Evolutionary conservation across 92 coral and sea anemone genomes (phyloP).

Genomic region (Epizoanthus rinbou): DNA sequence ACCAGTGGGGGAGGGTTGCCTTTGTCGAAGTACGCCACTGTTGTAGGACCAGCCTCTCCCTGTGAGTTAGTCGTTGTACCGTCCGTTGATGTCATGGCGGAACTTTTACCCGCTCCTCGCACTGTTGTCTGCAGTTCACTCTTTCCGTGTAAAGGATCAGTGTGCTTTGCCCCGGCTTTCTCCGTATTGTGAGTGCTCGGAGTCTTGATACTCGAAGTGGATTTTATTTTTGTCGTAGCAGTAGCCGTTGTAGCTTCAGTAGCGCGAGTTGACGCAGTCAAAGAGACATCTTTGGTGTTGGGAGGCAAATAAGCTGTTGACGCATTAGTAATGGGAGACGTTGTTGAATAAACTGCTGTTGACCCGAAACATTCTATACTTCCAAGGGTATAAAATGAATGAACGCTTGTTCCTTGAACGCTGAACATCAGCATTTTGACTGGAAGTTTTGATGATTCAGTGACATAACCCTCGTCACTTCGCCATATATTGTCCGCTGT

Average conservation of each 20-base stretch:
- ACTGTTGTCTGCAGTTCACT: conserved; percentile 1
- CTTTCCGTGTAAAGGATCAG: not conserved
- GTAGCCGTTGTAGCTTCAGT: conserved; percentile 9
- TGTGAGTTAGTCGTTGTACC: not conserved
- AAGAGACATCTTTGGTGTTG: not conserved
- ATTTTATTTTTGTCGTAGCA: not conserved
- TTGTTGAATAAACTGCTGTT: conserved; percentile 42
- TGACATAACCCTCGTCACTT: conserved; percentile 70
- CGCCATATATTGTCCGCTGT: conserved; percentile 65
- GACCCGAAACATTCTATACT: conserved; percentile 82
- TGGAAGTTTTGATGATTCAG: conserved; percentile 62
- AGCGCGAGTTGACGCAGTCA: not conserved
- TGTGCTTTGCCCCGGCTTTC: not conserved
- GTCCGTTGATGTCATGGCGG: conserved; percentile 6
- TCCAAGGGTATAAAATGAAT: conserved; percentile 67
- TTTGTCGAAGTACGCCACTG: conserved; percentile 42
- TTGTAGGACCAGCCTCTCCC: conserved; percentile 21
- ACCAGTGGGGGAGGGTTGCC: conserved; percentile 60
- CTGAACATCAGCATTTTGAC: conserved; percentile 73
- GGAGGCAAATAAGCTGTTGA: conserved; percentile 35
- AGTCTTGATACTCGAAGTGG: not conserved
- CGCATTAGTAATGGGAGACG: conserved; percentile 3
- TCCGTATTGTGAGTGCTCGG: not conserved
- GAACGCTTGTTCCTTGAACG: conserved; percentile 60
- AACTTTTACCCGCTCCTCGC: not conserved